Evolutionary conservation across 2,888 invertebrate genomes (phyloP).

Genomic region (Xanthorhoe spadicearia): DNA sequence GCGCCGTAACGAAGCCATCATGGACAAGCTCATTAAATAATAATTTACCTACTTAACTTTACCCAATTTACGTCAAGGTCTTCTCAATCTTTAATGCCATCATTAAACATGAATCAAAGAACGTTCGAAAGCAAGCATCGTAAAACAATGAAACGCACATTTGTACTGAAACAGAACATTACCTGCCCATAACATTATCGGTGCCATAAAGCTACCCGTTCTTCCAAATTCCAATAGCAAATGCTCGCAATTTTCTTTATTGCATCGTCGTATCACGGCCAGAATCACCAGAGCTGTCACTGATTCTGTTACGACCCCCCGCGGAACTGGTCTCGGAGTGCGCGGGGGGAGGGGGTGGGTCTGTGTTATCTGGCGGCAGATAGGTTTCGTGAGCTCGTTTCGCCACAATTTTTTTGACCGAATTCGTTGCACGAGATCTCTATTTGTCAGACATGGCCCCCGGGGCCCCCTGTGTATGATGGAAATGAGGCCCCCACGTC

Average conservation of each 20-base stretch:
- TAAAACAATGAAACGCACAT: slow-evolving; percentile 77
- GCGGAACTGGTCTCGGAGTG: slow-evolving; percentile 31
- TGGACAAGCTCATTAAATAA: slow-evolving; percentile 33
- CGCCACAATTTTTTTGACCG: slow-evolving; percentile 74
- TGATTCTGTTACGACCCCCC: slow-evolving; percentile 41
- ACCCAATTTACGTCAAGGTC: slow-evolving; percentile 32
- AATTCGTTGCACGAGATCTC: slow-evolving; percentile 76
- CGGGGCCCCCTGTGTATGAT: slow-evolving; percentile 55
- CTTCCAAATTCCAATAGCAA: slow-evolving; percentile 78
- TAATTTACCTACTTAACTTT: slow-evolving; percentile 33
- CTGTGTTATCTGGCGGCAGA: slow-evolving; percentile 54
- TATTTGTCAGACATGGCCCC: slow-evolving; percentile 76
- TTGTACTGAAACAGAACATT: slow-evolving; percentile 77
- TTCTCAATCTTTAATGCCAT: slow-evolving; percentile 37
- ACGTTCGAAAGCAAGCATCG: slow-evolving; percentile 48
- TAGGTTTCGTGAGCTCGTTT: slow-evolving; percentile 69
- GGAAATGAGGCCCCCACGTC: slow-evolving; percentile 53
- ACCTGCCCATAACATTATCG: slow-evolving; percentile 83
- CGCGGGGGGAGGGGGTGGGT: slow-evolving; percentile 45
- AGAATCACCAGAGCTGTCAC: slow-evolving; percentile 54
- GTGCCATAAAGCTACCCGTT: slow-evolving; percentile 76
- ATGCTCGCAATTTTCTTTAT: slow-evolving; percentile 83
- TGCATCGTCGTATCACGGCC: slow-evolving; percentile 70
- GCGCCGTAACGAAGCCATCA: slow-evolving; percentile 21
- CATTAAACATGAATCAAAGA: slow-evolving; percentile 40